These are phyloP conservation scores for Stichopus chloronotus DNA, from an alignment of 35 echinoderm and acorn worm genomes.

Conservation along the genomic window DNA sequence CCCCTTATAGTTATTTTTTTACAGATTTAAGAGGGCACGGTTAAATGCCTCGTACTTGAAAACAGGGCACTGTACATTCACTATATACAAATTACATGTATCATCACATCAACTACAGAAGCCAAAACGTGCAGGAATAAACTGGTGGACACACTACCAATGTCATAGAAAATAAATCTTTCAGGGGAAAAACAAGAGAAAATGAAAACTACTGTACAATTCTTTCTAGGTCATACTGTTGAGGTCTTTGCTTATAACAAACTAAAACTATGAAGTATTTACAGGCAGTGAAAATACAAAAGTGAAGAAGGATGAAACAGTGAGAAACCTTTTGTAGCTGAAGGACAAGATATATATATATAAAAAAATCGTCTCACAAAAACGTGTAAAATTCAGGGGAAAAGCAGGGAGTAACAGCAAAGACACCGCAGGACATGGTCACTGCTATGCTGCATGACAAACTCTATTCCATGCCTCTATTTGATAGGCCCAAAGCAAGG, in stretches of 20 bases:
- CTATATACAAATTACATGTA: slow-evolving; percentile 47
- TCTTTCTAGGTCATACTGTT: slow-evolving; percentile 37
- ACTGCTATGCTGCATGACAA: not conserved
- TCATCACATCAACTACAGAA: slow-evolving; percentile 24
- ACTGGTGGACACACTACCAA: slow-evolving; percentile 5
- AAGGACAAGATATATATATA: not conserved
- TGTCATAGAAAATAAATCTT: slow-evolving; percentile 36
- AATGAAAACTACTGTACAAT: slow-evolving; percentile 24
- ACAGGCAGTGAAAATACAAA: slow-evolving; percentile 50
- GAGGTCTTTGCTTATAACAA: slow-evolving; percentile 32
- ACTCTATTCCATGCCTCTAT: not conserved
- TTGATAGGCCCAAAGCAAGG: not conserved
- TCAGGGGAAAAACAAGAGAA: not conserved
- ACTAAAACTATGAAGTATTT: slow-evolving; percentile 38
- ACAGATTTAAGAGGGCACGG: slow-evolving; percentile 11
- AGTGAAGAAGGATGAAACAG: not conserved
- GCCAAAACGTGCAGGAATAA: not conserved
- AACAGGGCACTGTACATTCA: slow-evolving; percentile 40
- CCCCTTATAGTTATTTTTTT: slow-evolving; percentile 32
- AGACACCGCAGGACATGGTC: not conserved
- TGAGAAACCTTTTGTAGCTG: not conserved
- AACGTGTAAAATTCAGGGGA: not conserved
- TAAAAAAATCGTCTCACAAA: not conserved
- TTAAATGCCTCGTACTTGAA: slow-evolving; percentile 32
- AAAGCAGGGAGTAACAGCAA: not conserved